Evolutionary conservation across 2,888 invertebrate genomes (phyloP), one percentile per base, ranked within the genome.

Genomic region (Cybosia mesomella): DNA sequence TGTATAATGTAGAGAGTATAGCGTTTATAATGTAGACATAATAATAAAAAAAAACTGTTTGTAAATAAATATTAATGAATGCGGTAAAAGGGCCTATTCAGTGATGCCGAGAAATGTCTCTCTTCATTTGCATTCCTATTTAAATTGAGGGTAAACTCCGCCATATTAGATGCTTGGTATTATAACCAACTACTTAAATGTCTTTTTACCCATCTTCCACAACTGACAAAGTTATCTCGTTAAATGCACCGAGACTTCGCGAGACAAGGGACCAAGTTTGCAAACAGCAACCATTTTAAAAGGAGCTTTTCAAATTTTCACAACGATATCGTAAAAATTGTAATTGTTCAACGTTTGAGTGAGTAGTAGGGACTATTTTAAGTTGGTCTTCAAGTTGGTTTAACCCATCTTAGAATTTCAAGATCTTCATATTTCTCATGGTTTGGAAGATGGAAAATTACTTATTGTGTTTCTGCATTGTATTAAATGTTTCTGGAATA

Each of bases 201-300:
- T 66, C 87, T 89, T 90, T 89, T 89, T 90, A 78, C 83, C 75
- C 83, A 78, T 87, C 85, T 83, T 80, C 75, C 71, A 64, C 80
- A 84, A 85, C 87, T 85, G 89, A 88, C 85, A 83, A 92, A 92
- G 87, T 92, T 92, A 92, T 88, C 91, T 92, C 91, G 89, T 92
- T 92, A 92, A 91, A 90, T 91, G 91, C 91, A 90, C 90, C 87
- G 71, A 86, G 87, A 91, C 89, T 91, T 90, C 89, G 87, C 82
- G 78, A 85, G 81, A 85, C 84, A 84, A 83, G 85, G 81, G 85
- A 85, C 78, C 77, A 87, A 90, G 84, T 90, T 90, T 82, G 76
- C 76, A 74, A 78, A 75, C 73, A 39, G 54, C 62, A 59, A 61
- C 89, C 86, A 84, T 21, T 68, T 18, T 82, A 76, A 71, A 65